phyloP scores from a whole-genome alignment of 2,797 vertebrate genomes.

The Tapera naevia region DNA sequence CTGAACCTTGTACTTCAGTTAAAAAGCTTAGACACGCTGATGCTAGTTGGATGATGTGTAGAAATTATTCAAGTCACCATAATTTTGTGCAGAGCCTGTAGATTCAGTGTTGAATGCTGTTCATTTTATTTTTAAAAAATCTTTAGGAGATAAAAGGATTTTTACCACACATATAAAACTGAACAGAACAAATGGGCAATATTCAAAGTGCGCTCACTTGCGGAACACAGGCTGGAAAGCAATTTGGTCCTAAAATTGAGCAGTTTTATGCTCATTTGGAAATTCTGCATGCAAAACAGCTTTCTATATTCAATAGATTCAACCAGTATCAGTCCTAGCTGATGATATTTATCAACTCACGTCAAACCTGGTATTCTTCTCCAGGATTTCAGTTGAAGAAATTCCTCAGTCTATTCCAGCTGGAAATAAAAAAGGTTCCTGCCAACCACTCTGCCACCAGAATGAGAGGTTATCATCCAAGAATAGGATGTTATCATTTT shows the following conservation, averaged over 20 bases:
- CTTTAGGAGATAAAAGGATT: conserved; percentile 9
- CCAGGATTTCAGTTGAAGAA: neutral
- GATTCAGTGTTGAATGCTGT: neutral
- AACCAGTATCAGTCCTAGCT: neutral
- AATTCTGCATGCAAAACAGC: neutral
- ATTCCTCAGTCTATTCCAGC: neutral
- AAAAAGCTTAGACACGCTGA: neutral
- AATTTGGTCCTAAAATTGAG: neutral
- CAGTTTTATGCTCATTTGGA: neutral
- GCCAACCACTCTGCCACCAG: neutral
- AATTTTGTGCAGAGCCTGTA: neutral
- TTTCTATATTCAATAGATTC: neutral
- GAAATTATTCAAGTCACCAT: neutral
- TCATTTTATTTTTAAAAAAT: neutral
- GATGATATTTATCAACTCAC: neutral
- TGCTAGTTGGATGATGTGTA: neutral
- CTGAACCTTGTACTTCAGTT: neutral
- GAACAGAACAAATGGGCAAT: neutral
- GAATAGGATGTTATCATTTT: neutral
- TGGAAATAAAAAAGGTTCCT: neutral
- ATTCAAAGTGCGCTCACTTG: neutral
- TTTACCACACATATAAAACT: neutral
- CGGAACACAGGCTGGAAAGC: neutral
- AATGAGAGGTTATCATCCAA: neutral
- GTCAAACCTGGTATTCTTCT: neutral